Conservation (phyloP, 1,140 invertebrate species). For the Archegozetes longisetosus region DNA sequence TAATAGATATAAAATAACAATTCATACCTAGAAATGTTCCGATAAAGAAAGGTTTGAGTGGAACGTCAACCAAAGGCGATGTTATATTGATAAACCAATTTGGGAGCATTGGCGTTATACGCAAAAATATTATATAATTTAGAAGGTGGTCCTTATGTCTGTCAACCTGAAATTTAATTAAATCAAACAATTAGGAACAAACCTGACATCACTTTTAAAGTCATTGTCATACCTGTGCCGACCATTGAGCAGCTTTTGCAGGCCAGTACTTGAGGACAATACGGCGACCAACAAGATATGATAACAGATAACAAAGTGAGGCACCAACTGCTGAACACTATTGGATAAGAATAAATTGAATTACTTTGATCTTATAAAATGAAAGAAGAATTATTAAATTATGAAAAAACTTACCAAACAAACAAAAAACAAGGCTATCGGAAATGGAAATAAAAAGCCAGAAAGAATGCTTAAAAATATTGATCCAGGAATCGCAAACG, state of each 20-base stretch:
- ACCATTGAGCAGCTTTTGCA: constrained; percentile 66
- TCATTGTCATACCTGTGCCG: constrained; percentile 49
- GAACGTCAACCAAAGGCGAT: constrained; percentile 90
- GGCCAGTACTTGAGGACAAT: constrained; percentile 79
- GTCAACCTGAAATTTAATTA: neutral
- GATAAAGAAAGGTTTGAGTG: constrained; percentile 72
- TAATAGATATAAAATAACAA: constrained; percentile 16
- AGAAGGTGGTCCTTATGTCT: constrained; percentile 62
- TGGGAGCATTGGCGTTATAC: constrained; percentile 92
- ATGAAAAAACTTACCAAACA: constrained; percentile 46
- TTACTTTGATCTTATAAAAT: neutral
- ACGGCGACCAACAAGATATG: constrained; percentile 66
- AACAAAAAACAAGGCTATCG: constrained; percentile 68
- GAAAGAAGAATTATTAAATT: neutral
- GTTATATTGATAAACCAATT: constrained; percentile 99
- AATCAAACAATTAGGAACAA: neutral
- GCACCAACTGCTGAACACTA: constrained; percentile 88
- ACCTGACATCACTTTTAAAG: neutral
- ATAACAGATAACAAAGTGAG: constrained; percentile 83
- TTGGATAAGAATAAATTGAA: constrained; percentile 19
- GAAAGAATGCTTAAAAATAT: constrained; percentile 93
- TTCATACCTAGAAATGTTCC: constrained; percentile 56
- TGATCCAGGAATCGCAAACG: constrained; percentile 97
- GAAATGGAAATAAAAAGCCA: constrained; percentile 91
- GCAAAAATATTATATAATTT: constrained; percentile 91